Base-by-base conservation (phyloP, 2,888 invertebrate genomes). In the Apamea monoglypha region DNA sequence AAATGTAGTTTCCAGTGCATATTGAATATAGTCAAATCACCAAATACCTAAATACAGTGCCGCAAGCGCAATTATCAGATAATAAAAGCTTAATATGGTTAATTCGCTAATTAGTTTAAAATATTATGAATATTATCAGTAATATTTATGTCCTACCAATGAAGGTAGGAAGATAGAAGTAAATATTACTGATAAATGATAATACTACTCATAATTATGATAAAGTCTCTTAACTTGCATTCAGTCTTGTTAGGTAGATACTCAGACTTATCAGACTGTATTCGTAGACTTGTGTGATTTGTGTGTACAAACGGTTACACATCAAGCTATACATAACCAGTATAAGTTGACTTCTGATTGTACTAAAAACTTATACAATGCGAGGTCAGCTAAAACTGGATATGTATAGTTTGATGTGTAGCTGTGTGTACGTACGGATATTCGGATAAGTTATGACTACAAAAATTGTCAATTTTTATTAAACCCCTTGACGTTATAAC, bases 21-120 rank as follows among this genome's bases (percentile, higher is more conserved):
- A 18, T 14, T 25, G 5, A 59, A 12, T 47, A 0, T 6, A 75
- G 3, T 44, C 14, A 64, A 1, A 64, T 29, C 25, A 32, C 21
- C 32, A 12, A 12, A 32, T 64, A 64, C 18, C 75, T 53, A 53
- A n/a, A 53, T 40, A 14, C 2, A 21, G 8, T 47, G 18, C n/a
- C 16, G 29, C 47, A 67, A 18, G 7, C 12, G 1, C 3, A 14
- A 7, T 76, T 36, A 78, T 61, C 78, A 18, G 78, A 67, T 78
- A 36, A 16, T 29, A 50, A 40, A 59, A 76, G 29, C 29, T 40
- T 32, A 53, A 53, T 53, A 67, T 18, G 18, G 29, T 50, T 50
- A 50, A 77, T 77, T 5, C 8, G 25, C 4, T 50, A 29, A 69
- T 69, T 21, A 25, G 12, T 29, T 67, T 18, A 25, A 25, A 76